A percentile compares a stretch with the other conserved stretches of the same genome.
These are phyloP conservation scores for Gastrophysa polygoni DNA, from an alignment of 2,888 invertebrate species.

Conservation along the genomic window DNA sequence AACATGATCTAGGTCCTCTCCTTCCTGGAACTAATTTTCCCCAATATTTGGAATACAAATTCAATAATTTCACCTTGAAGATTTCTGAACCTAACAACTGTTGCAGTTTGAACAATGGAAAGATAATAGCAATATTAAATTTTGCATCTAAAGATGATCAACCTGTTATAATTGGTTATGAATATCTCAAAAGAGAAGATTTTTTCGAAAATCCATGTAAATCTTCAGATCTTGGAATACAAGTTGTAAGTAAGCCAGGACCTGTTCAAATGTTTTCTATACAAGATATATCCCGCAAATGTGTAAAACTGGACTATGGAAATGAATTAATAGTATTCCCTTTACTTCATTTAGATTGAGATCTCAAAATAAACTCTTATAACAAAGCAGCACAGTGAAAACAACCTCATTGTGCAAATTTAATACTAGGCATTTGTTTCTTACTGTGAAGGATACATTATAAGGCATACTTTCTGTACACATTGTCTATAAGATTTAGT, in stretches of 20 bases:
- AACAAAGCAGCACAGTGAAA: too few species aligned
- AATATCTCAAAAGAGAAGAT: constrained; percentile 9
- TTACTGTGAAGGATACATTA: too few species aligned
- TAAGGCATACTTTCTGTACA: too few species aligned
- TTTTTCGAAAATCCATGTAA: constrained; percentile 14
- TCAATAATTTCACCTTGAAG: constrained; percentile 12
- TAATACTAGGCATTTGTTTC: too few species aligned
- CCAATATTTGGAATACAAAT: constrained; percentile 11
- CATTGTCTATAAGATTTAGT: too few species aligned
- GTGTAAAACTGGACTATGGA: constrained; percentile 16
- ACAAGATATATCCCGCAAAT: constrained; percentile 17
- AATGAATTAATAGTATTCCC: constrained; percentile 8
- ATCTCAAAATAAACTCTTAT: too few species aligned
- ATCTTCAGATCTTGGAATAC: constrained; percentile 14
- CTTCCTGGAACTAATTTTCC: constrained; percentile 17
- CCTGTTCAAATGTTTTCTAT: constrained; percentile 17
- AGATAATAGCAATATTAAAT: constrained; percentile 14
- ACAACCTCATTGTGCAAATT: too few species aligned
- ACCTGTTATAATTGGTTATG: constrained; percentile 17
- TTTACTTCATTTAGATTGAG: constrained; percentile 7
- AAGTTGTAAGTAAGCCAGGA: constrained; percentile 16
- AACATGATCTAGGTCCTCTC: constrained; percentile 16
- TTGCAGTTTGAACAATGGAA: constrained; percentile 15
- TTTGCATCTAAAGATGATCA: constrained; percentile 4
- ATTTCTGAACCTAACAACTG: constrained; percentile 19